Evolutionary conservation across 2,888 invertebrate genomes (phyloP).

Genomic region (Tinea pellionella): DNA sequence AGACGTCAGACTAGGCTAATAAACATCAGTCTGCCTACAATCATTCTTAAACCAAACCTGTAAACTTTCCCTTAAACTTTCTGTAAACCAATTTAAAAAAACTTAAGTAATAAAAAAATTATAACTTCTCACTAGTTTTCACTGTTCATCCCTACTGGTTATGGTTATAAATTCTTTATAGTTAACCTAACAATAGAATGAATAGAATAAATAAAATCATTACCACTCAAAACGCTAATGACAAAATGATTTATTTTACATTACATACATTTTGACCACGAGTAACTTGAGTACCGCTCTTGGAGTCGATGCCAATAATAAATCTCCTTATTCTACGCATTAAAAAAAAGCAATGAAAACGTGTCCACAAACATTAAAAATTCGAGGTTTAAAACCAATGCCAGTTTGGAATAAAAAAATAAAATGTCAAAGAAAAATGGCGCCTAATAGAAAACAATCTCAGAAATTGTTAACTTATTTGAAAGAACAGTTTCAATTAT

Average conservation of each 20-base stretch:
- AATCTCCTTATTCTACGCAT: too few relatives aligned
- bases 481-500: neutral
- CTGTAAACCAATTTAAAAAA: too few relatives aligned
- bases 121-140: neutral
- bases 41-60: too few relatives aligned
- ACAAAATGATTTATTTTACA: neutral
- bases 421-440: conserved; percentile 5
- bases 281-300: too few relatives aligned
- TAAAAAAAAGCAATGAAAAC: neutral
- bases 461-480: neutral
- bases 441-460: neutral
- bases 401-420: neutral
- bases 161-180: neutral
- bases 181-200: neutral
- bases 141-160: neutral
- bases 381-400: neutral
- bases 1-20: too few relatives aligned
- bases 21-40: too few relatives aligned
- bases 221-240: neutral
- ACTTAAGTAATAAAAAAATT: too few relatives aligned
- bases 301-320: too few relatives aligned
- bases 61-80: too few relatives aligned
- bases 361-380: neutral
- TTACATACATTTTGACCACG: neutral
- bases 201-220: neutral